Conservation (phyloP, 2,888 invertebrate genomes). For the Caenorhabditis uteleia region DNA sequence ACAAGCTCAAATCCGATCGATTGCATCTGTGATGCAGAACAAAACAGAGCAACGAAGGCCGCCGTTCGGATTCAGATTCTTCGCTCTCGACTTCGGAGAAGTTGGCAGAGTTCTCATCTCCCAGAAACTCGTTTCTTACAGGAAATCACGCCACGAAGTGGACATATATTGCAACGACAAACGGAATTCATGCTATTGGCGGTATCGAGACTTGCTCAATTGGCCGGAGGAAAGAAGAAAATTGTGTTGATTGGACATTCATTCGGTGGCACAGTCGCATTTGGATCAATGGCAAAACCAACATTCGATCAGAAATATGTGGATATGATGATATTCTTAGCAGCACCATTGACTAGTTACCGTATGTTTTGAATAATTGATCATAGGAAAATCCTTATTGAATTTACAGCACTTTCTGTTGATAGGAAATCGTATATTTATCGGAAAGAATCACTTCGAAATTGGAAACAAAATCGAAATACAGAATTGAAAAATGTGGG, state of each 20-base stretch:
- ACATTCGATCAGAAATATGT: slow-evolving; percentile 17
- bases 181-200: slow-evolving; percentile 79
- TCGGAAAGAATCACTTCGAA: slow-evolving; percentile 4
- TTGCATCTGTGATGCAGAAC: slow-evolving; percentile 88
- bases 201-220: slow-evolving; percentile 76
- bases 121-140: slow-evolving; percentile 25
- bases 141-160: slow-evolving; percentile 86
- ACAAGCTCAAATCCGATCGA: slow-evolving; percentile 85
- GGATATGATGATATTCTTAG: slow-evolving; percentile 35
- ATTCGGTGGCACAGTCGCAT: slow-evolving; percentile 46
- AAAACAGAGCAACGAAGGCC: slow-evolving; percentile 80
- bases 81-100: slow-evolving; percentile 87
- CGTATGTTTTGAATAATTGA: slow-evolving; percentile 21
- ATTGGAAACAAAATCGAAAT: slow-evolving; percentile 3
- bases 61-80: slow-evolving; percentile 87
- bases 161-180: slow-evolving; percentile 82
- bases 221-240: slow-evolving; percentile 23
- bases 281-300: slow-evolving; percentile 13
- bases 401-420: slow-evolving; percentile 34
- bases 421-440: slow-evolving; percentile 26
- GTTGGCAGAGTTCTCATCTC: no score
- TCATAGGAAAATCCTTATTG: background rate
- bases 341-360: slow-evolving; percentile 31
- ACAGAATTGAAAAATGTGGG: slow-evolving; percentile 3
- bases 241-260: slow-evolving; percentile 51